A percentile compares a stretch with the other conserved stretches of the same genome.
Conservation (phyloP, 2,113 vertebrate species). For the Euleptes europaea region DNA sequence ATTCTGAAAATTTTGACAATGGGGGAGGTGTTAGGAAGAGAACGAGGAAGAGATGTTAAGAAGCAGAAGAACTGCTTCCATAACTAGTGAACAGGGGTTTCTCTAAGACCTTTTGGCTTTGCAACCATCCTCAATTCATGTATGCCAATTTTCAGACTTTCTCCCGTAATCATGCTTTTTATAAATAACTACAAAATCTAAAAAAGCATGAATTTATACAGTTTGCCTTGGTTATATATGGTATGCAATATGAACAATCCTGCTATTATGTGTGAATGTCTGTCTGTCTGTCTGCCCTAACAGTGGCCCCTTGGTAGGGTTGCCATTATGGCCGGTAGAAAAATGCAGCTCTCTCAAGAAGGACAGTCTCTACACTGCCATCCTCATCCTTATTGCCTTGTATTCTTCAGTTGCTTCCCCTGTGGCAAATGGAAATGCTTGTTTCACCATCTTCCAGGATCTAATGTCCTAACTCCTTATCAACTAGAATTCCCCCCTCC, state of each 20-base stretch:
- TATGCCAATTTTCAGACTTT: no score
- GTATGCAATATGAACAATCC: no score
- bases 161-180: not conserved
- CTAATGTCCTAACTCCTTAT: not conserved
- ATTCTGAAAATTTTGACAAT: not conserved
- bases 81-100: not conserved
- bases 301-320: no score
- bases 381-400: not conserved
- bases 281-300: no score
- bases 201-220: no score
- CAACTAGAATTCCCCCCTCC: no score
- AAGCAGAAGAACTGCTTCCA: not conserved
- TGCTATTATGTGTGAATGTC: not conserved
- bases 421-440: not conserved
- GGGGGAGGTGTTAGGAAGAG: not conserved
- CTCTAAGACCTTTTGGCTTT: not conserved
- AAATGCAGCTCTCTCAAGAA: not conserved
- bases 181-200: not conserved
- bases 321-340: not conserved
- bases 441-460: not conserved
- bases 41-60: not conserved
- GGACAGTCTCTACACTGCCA: no score
- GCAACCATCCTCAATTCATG: not conserved
- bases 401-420: not conserved
- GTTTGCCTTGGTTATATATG: not conserved